Base-by-base conservation (phyloP, 2,888 invertebrate genomes). In the Molorchus minor region DNA sequence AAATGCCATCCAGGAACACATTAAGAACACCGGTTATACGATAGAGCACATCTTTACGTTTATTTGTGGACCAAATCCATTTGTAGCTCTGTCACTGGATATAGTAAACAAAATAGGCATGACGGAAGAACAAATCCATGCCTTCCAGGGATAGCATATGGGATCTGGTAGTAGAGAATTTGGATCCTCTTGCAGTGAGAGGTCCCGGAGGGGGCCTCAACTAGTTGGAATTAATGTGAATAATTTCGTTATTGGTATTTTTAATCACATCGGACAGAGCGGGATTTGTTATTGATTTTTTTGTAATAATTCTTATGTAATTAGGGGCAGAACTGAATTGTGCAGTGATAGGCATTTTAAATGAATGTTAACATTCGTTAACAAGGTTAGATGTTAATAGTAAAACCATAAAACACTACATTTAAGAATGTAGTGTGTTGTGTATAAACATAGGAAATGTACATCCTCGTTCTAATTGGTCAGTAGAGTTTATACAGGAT, bases 1-100 rank as follows among this genome's bases (percentile, higher is more conserved):
- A 35, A 78, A 81, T 43, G 65, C 73, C 16, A 62, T 79, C 13
- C 65, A 71, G 13, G 71, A 72, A 29, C 74, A 77, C 58, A 67
- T 75, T 25, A 67, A 72, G 35, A 69, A 71, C 46, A 74, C 75
- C 0, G 73, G 73, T 13, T 70, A 75, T 62, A 77, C 69, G 35
- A 79, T 79, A 57, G 76, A 72, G 64, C 79, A 82, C 38, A 76
- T 84, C 30, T 85, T 82, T 72, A 78, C 83, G 20, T 84, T 84
- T 67, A 79, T 86, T 8, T 90, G 89, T 79, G 90, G 90, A 25
- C 88, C 89, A 36, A 80, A 81, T n/a, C 78, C 80, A 2, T 90
- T 89, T 72, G 86, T 86, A 56, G 79, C 83, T 56, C 72, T 82
- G 54, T 80, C 85, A 21, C 72, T 83, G 62, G 74, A 79, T 35